phyloP scores from a whole-genome alignment of 2,888 invertebrate genomes.

The Rhingia rostrata region DNA sequence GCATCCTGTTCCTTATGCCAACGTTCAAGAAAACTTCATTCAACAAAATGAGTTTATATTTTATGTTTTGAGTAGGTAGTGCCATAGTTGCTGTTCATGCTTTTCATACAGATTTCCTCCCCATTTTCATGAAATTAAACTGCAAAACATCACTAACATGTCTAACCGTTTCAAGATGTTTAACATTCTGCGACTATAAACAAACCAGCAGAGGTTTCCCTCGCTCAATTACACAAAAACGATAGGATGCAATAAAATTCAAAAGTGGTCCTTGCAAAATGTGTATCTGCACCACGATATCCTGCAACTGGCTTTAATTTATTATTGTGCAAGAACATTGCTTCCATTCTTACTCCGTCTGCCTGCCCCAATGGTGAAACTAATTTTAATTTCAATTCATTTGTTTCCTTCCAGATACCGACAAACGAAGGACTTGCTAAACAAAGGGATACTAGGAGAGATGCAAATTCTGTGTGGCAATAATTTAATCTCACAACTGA shows the following conservation, averaged over 20 bases:
- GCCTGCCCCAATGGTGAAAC: conserved; percentile 12
- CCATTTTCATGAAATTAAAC: conserved; percentile 1
- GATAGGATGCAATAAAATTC: conserved; percentile 17
- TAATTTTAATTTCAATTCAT: conserved; percentile 63
- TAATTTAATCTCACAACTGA: too few species aligned
- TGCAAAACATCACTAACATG: conserved; percentile 13
- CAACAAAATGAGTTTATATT: conserved; percentile 53
- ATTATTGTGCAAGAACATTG: conserved; percentile 25
- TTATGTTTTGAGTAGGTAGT: conserved; percentile 1
- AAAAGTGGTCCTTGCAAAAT: conserved; percentile 23
- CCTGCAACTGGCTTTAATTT: conserved; percentile 38
- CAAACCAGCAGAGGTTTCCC: background rate
- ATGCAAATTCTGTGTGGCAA: too few species aligned
- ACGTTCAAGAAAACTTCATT: conserved; percentile 36
- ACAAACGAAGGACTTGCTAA: background rate
- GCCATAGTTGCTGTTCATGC: background rate
- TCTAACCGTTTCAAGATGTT: conserved; percentile 27
- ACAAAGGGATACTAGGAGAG: background rate
- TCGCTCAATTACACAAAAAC: conserved; percentile 24
- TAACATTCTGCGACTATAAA: background rate
- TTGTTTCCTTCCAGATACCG: conserved; percentile 52
- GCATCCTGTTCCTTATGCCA: conserved; percentile 29
- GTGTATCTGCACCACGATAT: conserved; percentile 21
- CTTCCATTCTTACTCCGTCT: background rate
- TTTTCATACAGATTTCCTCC: background rate